A percentile compares a stretch with the other conserved stretches of the same genome.
These are phyloP conservation scores for Agrotis exclamationis DNA, from an alignment of 2,888 invertebrate genomes.

Conservation along the genomic window DNA sequence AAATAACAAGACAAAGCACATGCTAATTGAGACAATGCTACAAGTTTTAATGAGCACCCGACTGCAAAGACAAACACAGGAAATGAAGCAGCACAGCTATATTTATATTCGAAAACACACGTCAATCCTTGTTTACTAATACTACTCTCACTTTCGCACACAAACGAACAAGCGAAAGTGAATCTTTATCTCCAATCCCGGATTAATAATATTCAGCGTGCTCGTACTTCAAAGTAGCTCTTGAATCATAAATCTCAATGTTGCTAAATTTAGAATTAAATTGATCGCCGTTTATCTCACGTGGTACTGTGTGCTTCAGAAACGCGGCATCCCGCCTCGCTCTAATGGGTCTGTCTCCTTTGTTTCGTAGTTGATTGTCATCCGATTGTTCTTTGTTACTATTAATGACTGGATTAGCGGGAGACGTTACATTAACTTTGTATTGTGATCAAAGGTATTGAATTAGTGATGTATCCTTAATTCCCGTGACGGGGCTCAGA, in stretches of 20 bases:
- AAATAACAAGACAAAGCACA: not conserved
- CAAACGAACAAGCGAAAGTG: conserved; percentile 43
- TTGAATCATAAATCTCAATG: conserved; percentile 55
- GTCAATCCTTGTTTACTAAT: conserved; percentile 35
- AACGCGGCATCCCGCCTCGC: conserved; percentile 32
- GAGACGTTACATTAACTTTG: conserved; percentile 9
- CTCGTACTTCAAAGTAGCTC: conserved; percentile 58
- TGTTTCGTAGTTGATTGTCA: conserved; percentile 50
- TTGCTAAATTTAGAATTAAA: conserved; percentile 61
- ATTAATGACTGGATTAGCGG: conserved; percentile 26
- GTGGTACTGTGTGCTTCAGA: conserved; percentile 25
- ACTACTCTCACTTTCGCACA: conserved; percentile 46
- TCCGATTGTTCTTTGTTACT: conserved; percentile 53
- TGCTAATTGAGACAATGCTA: not conserved
- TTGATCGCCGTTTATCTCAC: conserved; percentile 53
- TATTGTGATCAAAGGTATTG: conserved; percentile 4
- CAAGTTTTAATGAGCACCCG: conserved; percentile 10
- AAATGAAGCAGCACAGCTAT: conserved; percentile 20
- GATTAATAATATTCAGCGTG: conserved; percentile 48
- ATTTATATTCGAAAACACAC: conserved; percentile 33
- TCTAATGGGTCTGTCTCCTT: conserved; percentile 37
- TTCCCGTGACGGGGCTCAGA: not conserved
- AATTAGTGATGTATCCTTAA: not conserved
- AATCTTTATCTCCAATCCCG: conserved; percentile 40
- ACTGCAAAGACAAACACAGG: not conserved